These are phyloP conservation scores for Doryteuthis pealeii DNA, from an alignment of 1,140 invertebrate genomes.

Conservation along the genomic window DNA sequence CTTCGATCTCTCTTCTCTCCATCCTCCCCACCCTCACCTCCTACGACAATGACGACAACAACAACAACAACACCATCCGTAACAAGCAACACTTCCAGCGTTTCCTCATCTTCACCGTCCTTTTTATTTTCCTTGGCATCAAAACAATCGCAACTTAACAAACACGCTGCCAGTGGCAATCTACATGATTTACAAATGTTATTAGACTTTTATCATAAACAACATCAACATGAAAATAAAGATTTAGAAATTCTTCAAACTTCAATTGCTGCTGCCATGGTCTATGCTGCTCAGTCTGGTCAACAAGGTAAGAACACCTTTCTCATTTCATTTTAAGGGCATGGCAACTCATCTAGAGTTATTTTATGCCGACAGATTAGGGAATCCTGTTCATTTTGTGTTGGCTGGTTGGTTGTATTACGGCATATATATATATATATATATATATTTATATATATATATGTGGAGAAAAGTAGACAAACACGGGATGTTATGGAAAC, in stretches of 20 bases:
- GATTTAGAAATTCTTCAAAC: no score
- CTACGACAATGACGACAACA: background rate
- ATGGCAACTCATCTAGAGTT: no score
- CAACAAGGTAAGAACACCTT: slow-evolving; percentile 43
- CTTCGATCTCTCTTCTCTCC: background rate
- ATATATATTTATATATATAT: no score
- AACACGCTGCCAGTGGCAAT: slow-evolving; percentile 42
- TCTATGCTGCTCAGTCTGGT: slow-evolving; percentile 49
- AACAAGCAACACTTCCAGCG: background rate
- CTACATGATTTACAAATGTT: slow-evolving; percentile 36
- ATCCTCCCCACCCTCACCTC: background rate
- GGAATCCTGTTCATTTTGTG: no score
- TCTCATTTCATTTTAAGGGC: no score
- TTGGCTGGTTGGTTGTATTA: no score
- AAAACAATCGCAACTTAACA: slow-evolving; percentile 35
- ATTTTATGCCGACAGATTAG: no score
- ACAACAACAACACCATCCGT: background rate
- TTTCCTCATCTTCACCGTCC: slow-evolving; percentile 15
- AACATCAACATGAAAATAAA: no score
- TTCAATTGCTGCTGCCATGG: slow-evolving; percentile 35
- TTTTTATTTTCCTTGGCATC: slow-evolving; percentile 12
- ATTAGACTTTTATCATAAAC: no score
- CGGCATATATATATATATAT: no score
- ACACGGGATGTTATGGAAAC: no score
- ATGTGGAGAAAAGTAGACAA: no score